Evolutionary conservation across 2,888 invertebrate species (phyloP).

Genomic region (Muschampia plurimacula): DNA sequence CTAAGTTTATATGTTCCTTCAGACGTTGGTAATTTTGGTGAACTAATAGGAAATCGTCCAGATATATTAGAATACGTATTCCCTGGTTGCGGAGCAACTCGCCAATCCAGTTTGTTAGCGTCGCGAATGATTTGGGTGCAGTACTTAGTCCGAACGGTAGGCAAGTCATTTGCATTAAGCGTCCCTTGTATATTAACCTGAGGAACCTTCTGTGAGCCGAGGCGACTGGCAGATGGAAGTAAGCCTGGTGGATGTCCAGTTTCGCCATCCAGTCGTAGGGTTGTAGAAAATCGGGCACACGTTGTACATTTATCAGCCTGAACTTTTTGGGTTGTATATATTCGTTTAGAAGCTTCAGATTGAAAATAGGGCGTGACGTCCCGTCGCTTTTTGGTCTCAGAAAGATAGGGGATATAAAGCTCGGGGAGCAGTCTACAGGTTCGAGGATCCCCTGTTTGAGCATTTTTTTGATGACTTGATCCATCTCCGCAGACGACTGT

Average conservation of each 20-base stretch:
- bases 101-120: neutral
- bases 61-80: neutral
- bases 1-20: neutral
- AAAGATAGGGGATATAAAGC: neutral
- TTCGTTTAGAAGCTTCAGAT: neutral
- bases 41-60: conserved; percentile 2
- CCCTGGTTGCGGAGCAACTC: neutral
- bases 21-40: neutral
- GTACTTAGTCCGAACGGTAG: neutral
- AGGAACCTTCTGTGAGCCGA: neutral
- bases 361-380: conserved; percentile 1
- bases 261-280: conserved; percentile 3
- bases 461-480: neutral
- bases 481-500: neutral
- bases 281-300: neutral
- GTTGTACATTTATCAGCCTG: neutral
- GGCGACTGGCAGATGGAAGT: neutral
- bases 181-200: neutral
- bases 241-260: conserved; percentile 5
- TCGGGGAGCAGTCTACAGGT: neutral
- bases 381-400: neutral
- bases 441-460: neutral
- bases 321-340: neutral
- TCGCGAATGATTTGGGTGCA: neutral
- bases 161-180: neutral